Base-by-base conservation (phyloP, 2,888 invertebrate species). In the Pachydiplax longipennis region DNA sequence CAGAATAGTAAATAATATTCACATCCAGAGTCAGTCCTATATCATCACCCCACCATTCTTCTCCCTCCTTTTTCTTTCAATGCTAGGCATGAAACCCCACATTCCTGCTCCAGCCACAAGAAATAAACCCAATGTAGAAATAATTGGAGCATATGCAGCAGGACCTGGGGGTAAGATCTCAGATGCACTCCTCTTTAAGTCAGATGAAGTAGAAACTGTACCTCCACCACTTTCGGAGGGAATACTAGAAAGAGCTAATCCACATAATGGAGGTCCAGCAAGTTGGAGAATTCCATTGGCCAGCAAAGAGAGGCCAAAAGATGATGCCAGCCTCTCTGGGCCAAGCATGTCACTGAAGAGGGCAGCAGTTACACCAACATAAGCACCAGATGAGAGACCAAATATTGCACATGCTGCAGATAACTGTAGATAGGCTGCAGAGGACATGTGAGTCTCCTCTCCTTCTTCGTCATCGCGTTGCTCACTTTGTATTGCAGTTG, bases 271-370 rank as follows among this genome's bases (percentile, higher is more conserved):
- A 0, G 98, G 98, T 0, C 98, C 98, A 2, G 97, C 94, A 81
- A 98, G 93, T 93, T 98, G 98, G 37, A 98, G 93, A 90, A 98
- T 95, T 1, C 98, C 98, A 92, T 98, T 98, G 18, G 98, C 96
- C 92, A 98, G 98, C 53, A 98, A 94, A 92, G 97, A 97, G 53
- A 98, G 97, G 0, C 98, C 98, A 92, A 98, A 98, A 0, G 97
- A 97, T 0, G 97, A 97, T 93, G 97, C 97, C 0, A 98, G 94
- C n/a, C 97, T 95, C 92, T 98, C 97, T 0, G 97, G 96, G 0
- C 98, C 98, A 10, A 98, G 93, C 96, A 98, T 96, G 93, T 98
- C 98, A 0, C 97, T 97, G 97, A 98, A 97, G 5, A 98, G 97
- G 73, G 98, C 96, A 0, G 98, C 97, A 0, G 97, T 97, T 22